Percentiles rank a stretch among this genome's conserved stretches.
Conservation (phyloP, 2,797 vertebrate genomes). For the Mus caroli region DNA sequence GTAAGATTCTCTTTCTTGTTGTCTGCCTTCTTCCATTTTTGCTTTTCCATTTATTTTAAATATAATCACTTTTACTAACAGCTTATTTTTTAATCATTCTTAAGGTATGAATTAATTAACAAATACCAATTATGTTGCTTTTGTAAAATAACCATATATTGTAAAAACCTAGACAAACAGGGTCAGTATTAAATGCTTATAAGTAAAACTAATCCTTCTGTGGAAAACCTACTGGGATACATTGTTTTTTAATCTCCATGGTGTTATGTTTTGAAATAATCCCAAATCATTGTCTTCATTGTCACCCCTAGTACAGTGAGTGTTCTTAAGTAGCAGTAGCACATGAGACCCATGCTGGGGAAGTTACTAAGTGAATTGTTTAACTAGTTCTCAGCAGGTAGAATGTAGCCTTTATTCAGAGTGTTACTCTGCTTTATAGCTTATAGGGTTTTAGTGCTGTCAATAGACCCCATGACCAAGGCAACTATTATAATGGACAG, state of each 20-base stretch:
- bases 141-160: background rate
- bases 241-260: background rate
- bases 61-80: conserved; percentile 6
- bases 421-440: conserved; percentile 12
- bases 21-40: conserved; percentile 6
- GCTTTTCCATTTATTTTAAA: background rate
- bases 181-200: background rate
- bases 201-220: conserved; percentile 16
- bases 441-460: background rate
- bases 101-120: conserved; percentile 2
- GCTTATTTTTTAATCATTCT: background rate
- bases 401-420: background rate
- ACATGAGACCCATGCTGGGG: background rate
- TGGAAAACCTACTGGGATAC: background rate
- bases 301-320: background rate
- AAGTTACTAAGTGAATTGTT: conserved; percentile 19
- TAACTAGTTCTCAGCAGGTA: background rate
- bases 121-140: conserved; percentile 10
- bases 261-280: conserved; percentile 58
- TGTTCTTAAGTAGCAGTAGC: background rate
- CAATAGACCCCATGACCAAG: background rate
- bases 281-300: background rate
- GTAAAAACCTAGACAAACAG: background rate
- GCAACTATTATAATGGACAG: background rate
- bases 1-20: conserved; percentile 90